These are phyloP conservation scores for Spea hammondii DNA, from an alignment of 2,797 vertebrate species.

Conservation along the genomic window DNA sequence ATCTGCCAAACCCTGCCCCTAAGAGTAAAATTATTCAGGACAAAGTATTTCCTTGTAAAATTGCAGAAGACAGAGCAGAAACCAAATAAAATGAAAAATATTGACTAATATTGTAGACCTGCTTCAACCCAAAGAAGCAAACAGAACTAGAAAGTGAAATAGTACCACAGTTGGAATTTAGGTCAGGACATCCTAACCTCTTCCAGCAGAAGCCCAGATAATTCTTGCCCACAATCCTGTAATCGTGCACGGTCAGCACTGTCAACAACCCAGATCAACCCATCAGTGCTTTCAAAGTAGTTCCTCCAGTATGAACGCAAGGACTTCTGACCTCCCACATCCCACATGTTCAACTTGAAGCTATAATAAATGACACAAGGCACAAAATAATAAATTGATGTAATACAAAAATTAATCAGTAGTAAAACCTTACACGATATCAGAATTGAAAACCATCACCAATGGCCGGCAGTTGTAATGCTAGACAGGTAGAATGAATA, in stretches of 20 bases:
- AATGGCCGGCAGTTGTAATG: no score
- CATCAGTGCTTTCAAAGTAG: constrained; percentile 93
- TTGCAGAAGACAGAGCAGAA: no score
- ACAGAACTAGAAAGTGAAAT: neutral
- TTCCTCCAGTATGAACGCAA: constrained; percentile 92
- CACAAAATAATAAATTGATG: no score
- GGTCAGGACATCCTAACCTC: constrained; percentile 68
- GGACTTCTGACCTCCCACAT: constrained; percentile 89
- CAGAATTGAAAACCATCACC: neutral
- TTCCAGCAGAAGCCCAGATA: constrained; percentile 77
- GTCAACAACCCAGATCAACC: constrained; percentile 93
- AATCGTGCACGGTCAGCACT: constrained; percentile 84
- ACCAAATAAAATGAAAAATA: no score
- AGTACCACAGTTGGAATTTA: neutral
- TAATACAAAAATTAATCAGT: neutral
- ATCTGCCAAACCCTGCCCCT: no score
- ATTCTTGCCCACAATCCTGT: constrained; percentile 82
- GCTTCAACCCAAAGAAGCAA: neutral
- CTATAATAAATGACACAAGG: constrained; percentile 57
- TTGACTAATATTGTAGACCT: neutral
- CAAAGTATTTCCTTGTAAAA: neutral
- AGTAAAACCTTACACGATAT: neutral
- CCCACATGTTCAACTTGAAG: constrained; percentile 91
- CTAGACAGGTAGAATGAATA: no score
- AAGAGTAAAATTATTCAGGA: neutral